Base-by-base conservation (phyloP, 2,113 vertebrate genomes). In the Leptodactylus fuscus region DNA sequence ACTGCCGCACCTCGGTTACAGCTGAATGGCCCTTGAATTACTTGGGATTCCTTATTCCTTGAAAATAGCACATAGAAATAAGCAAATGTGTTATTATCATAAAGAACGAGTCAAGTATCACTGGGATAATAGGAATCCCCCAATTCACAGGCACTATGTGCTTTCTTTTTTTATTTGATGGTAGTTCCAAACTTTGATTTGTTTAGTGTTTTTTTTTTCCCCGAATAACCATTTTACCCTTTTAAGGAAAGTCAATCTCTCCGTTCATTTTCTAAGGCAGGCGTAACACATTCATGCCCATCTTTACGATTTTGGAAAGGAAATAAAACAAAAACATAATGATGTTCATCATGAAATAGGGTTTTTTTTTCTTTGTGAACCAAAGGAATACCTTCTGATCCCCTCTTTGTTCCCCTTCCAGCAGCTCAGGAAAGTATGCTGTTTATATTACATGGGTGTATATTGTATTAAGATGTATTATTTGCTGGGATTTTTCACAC, bases 211-310 rank as follows among this genome's bases (percentile, higher is more conserved):
- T 5, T 53, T 16, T 38, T 60, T 41, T 36, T 58, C 16, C 5
- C 32, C 13, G 5, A 79, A 79, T 24, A 60, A 79, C 18, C 51
- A 60, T 60, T 60, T 79, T 79, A 79, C 34, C 76, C 76, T 60
- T 79, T 79, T 79, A 79, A 79, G 76, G 76, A 79, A 79, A 58
- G 76, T 22, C 51, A 79, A 41, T 79, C 32, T 38, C 51, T 60
- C 24, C 34, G 20, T 79, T 79, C 34, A 24, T 12, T 55, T 77
- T 79, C 53, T 24, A 79, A 55, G 53, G 76, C 76, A 41, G 32
- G 20, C 76, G 8, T 16, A 67, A 79, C 18, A 60, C 41, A 18
- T 46, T 81, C 58, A 46, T 62, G 13, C 7, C 58, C 36, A 46
- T 48, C 32, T 81, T 81, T 75, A 48, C 13, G 24, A 79, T 79